Base-by-base conservation (phyloP, 1,140 invertebrate genomes). In the Stegodyphus dumicola region DNA sequence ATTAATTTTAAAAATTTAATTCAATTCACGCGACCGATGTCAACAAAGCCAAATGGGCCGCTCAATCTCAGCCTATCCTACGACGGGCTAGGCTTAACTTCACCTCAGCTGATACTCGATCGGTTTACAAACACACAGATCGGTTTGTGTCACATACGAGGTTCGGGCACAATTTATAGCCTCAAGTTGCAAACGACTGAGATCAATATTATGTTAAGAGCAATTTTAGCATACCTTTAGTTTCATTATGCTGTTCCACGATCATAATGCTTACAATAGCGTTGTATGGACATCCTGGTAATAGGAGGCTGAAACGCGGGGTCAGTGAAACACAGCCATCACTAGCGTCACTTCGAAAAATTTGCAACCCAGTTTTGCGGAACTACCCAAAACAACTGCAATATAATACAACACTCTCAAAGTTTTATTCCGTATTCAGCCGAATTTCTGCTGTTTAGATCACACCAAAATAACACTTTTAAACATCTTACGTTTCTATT, bases 271-370 rank as follows among this genome's bases (percentile, higher is more conserved):
- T 17, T n/a, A 7, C 18, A 49, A 51, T 67, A 53, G 7, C 64
- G 49, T 52, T 51, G 60, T 66, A 77, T 6, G 48, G 18, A 66
- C 76, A 77, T 77, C 64, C 49, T 67, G 76, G 76, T 77, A 66
- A 76, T 10, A n/a, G 48, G 48, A 66, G 33, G 48, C 33, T 66
- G 75, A n/a, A 52, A 66, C 76, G 48, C 76, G 76, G 76, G 76
- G 76, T 77, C 76, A 77, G 51, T 77, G 76, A 77, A 77, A 77
- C 64, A 77, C 48, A 77, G 76, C 60, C 76, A 77, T 67, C 76
- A 52, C 76, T 75, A 77, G 64, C 76, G 76, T 77, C 76, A 75
- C 73, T 77, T 64, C 15, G 60, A 77, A 33, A 67, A 66, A 65
- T 53, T 65, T 33, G 48, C 56, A 67, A 56, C 76, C 13, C 52